Evolutionary conservation across 1,140 invertebrate genomes (phyloP).

Genomic region (Aleiodes sp.): DNA sequence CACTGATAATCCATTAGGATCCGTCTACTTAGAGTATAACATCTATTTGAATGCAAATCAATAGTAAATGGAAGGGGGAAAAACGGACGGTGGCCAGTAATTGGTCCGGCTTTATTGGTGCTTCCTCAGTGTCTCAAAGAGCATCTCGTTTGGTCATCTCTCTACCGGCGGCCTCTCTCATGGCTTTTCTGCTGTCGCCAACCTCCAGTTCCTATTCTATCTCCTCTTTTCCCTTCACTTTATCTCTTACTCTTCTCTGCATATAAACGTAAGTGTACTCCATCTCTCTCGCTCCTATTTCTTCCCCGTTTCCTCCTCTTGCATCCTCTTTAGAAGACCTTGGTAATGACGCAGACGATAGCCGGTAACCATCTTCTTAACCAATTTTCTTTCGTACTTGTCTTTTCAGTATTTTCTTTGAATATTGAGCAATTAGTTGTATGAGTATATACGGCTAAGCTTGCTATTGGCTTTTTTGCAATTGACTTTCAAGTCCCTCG

Average conservation of each 20-base stretch:
- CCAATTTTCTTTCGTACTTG: too few species aligned
- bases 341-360: too few species aligned
- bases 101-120: constrained; percentile 67
- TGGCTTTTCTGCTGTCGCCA: constrained; percentile 22
- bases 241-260: constrained; percentile 20
- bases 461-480: too few species aligned
- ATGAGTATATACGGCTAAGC: too few species aligned
- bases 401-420: too few species aligned
- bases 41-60: constrained; percentile 69
- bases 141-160: constrained; percentile 67
- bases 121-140: constrained; percentile 66
- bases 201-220: constrained; percentile 26
- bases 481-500: too few species aligned
- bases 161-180: constrained; percentile 35
- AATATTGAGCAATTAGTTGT: too few species aligned
- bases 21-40: constrained; percentile 67
- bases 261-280: constrained; percentile 29
- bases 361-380: too few species aligned
- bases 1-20: constrained; percentile 68
- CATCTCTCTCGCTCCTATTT: constrained; percentile 34
- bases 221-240: constrained; percentile 25
- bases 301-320: not conserved
- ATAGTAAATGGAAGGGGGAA: constrained; percentile 62
- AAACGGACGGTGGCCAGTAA: constrained; percentile 63
- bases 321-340: too few species aligned